Evolutionary conservation across 2,888 invertebrate species (phyloP), one percentile per base, ranked within the genome.

Genomic region (Hyles lineata): DNA sequence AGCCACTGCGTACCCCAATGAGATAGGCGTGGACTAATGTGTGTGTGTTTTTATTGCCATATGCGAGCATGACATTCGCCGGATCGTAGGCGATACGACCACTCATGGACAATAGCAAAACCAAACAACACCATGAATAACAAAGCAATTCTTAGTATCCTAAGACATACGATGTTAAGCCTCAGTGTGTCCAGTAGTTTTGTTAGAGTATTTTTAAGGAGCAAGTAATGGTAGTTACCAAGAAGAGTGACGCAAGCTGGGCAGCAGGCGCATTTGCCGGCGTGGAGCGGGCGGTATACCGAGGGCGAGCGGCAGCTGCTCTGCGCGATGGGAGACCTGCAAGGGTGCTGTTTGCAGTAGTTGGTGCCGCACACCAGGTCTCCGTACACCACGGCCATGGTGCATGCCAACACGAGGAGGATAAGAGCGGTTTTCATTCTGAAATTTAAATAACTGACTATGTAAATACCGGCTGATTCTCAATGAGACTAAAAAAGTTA

Each of bases 201-300:
- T 5, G 5, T 5, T 5, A 5, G 29, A 29, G 29, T 29, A 29
- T 29, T 29, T 29, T 29, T n/a, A n/a, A 29, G 11, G 23, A 25
- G 17, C 15, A 19, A 17, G 43, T 5, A 32, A 25, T 7, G 2
- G 15, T 59, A 84, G 88, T 86, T 86, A 94, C 94, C 77, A 0
- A 94, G 84, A 23, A 88, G 77, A 6, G 89, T 89, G 52, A 94
- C 92, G 72, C 94, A 94, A 70, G 94, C 94, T 0, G 94, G 94
- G 73, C 94, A 94, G 82, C 94, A 94, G 25, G 88, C 94, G 80
- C 94, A 94, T 75, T 90, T 88, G 78, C 94, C 94, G 9, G 92
- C 84, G 80, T 94, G 94, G 74, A 85, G 88, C 60, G 86, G 74
- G 35, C 89, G 89, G 86, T 90, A 94, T 2, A 80, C 76, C 2